Base-by-base conservation (phyloP, 2,797 vertebrate genomes). In the Megalops cyprinoides region DNA sequence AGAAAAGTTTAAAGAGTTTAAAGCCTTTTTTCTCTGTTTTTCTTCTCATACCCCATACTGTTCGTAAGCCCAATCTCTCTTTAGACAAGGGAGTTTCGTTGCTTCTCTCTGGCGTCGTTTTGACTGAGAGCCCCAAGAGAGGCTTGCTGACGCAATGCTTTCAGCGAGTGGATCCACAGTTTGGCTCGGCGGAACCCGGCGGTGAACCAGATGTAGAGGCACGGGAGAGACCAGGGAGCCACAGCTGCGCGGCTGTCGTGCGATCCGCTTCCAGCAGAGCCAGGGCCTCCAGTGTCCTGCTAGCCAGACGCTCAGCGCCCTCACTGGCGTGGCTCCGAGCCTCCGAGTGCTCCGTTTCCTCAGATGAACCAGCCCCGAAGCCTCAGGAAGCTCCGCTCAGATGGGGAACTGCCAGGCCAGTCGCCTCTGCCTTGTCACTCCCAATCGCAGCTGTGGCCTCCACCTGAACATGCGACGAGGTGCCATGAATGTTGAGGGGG, bases 21-120 rank as follows among this genome's bases (percentile, higher is more conserved):
- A 44, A 44, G 42, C 44, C 5, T 28, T 49, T 5, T 49, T 15
- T 74, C 60, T 34, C 65, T 9, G 39, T 80, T 74, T 60, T 51
- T 34, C 31, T 51, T 56, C 67, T 74, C 23, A 2, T 44, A 34
- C 69, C 55, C 31, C 31, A 53, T 71, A 44, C 65, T 58, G 79
- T 12, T 65, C 74, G 69, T 44, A 74, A 74, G 60, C 56, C n/a
- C 42, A 58, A 15, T 39, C 71, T 80, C 60, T 20, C 79, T 49
- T 65, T 65, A 65, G 37, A 65, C 62, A 37, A 28, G 0, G 42
- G 53, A 18, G 28, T 60, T 74, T 49, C n/a, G n/a, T 71, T 34
- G 31, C 28, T 23, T 53, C 73, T 60, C n/a, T 60, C 44, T 39
- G 71, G 44, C n/a, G 49, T 80, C 23, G 28, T 42, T 73, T 28